Conservation (phyloP, 1,140 invertebrate genomes). For the Scaptomyza pallida region DNA sequence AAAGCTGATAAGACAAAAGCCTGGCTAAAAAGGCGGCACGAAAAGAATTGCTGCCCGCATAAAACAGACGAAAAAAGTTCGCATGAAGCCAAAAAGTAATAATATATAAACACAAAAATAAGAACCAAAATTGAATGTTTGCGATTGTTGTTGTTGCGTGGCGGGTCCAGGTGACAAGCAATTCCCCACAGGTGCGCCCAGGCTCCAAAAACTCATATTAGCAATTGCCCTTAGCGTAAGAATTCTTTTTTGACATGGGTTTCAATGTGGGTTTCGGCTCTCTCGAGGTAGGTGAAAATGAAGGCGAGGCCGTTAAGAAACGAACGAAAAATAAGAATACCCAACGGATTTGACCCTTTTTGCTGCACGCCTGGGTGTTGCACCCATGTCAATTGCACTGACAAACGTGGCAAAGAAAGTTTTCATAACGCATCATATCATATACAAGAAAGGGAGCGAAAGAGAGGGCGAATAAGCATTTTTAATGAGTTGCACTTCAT, state of each 20-base stretch:
- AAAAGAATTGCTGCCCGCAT: slow-evolving; percentile 72
- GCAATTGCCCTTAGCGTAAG: slow-evolving; percentile 75
- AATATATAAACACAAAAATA: slow-evolving; percentile 53
- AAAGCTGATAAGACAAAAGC: slow-evolving; percentile 72
- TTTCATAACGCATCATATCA: slow-evolving; percentile 73
- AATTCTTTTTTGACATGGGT: slow-evolving; percentile 78
- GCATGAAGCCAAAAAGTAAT: slow-evolving; percentile 26
- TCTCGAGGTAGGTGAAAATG: slow-evolving; percentile 66
- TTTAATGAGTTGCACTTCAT: slow-evolving; percentile 74
- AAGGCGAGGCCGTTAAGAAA: slow-evolving; percentile 13
- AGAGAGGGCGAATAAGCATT: too few relatives aligned
- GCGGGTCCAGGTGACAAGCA: slow-evolving; percentile 66
- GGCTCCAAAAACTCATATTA: slow-evolving; percentile 46
- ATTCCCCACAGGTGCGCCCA: slow-evolving; percentile 69
- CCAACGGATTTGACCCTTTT: slow-evolving; percentile 48
- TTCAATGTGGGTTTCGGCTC: slow-evolving; percentile 32
- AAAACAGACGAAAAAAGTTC: slow-evolving; percentile 19
- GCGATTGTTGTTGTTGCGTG: slow-evolving; percentile 40
- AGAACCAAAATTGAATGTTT: slow-evolving; percentile 77
- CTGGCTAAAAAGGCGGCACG: slow-evolving; percentile 40
- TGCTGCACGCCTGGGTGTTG: slow-evolving; percentile 75
- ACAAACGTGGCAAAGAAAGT: slow-evolving; percentile 70
- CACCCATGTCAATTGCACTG: slow-evolving; percentile 68
- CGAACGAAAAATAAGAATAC: not conserved
- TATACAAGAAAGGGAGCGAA: slow-evolving; percentile 45